Evolutionary conservation across 2,888 invertebrate genomes (phyloP).

Genomic region (Sesamia inferens): DNA sequence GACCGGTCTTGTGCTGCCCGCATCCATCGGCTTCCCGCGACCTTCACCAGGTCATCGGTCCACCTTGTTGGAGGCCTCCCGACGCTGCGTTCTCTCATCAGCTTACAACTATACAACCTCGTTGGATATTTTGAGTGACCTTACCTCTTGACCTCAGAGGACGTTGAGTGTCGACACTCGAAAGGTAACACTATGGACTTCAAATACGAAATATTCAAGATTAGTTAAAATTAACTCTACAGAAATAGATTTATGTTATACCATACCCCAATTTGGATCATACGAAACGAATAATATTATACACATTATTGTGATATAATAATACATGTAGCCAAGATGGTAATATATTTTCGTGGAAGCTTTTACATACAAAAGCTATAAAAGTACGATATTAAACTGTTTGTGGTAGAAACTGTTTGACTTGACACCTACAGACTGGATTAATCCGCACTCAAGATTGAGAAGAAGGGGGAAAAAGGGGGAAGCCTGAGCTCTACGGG

Average conservation of each 20-base stretch:
- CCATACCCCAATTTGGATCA: not conserved
- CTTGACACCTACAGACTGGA: conserved; percentile 14
- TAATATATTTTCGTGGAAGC: not conserved
- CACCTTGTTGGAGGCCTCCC: too few relatives aligned
- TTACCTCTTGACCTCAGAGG: conserved; percentile 36
- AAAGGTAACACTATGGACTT: conserved; percentile 41
- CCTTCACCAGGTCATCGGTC: too few relatives aligned
- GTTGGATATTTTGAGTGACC: conserved; percentile 32
- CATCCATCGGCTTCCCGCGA: too few relatives aligned
- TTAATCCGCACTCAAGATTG: conserved; percentile 2
- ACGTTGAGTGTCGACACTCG: conserved; percentile 27
- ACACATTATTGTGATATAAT: too few relatives aligned
- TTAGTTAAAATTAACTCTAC: not conserved
- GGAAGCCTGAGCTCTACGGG: not conserved
- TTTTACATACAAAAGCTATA: not conserved
- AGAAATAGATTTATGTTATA: too few relatives aligned
- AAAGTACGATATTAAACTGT: conserved; percentile 12
- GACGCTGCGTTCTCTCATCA: conserved; percentile 3
- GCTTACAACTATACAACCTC: conserved; percentile 27
- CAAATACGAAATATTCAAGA: conserved; percentile 22
- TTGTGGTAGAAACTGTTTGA: conserved; percentile 10
- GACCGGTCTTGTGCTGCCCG: too few relatives aligned
- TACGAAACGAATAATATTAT: not conserved
- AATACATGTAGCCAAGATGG: not conserved
- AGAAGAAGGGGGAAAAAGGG: not conserved